A percentile compares a stretch with the other conserved stretches of the same genome.
phyloP scores from a whole-genome alignment of 2,797 vertebrate genomes.

The Enteromius paludinosus region DNA sequence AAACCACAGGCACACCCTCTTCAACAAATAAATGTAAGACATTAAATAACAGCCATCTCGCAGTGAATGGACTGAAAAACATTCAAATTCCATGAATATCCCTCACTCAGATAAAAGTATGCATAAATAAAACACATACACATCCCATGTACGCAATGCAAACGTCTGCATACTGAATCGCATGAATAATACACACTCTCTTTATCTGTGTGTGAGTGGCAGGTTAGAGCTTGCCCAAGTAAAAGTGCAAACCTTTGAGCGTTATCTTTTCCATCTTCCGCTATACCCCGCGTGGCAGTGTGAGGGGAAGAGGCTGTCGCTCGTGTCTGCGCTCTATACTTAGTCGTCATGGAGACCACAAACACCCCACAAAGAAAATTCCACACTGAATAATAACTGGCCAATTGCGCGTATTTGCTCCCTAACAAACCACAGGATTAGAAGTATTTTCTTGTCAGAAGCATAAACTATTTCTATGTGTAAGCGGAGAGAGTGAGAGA shows the following conservation, averaged over 20 bases:
- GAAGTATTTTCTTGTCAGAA: slow-evolving; percentile 81
- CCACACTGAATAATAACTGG: slow-evolving; percentile 82
- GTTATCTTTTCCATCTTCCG: slow-evolving; percentile 73
- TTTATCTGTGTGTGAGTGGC: slow-evolving; percentile 57
- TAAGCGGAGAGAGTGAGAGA: slow-evolving; percentile 55
- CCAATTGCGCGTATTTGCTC: slow-evolving; percentile 79
- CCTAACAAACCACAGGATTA: slow-evolving; percentile 79
- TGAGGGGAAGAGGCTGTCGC: slow-evolving; percentile 55
- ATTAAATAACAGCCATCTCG: slow-evolving; percentile 47
- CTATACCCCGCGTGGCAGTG: slow-evolving; percentile 67
- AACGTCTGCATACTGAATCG: slow-evolving; percentile 50
- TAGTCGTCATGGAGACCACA: slow-evolving; percentile 83
- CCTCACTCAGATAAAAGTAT: slow-evolving; percentile 62
- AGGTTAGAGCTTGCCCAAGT: slow-evolving; percentile 73
- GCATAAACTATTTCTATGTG: slow-evolving; percentile 82
- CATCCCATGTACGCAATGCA: slow-evolving; percentile 35
- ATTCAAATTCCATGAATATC: slow-evolving; percentile 31
- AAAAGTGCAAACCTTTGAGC: slow-evolving; percentile 65
- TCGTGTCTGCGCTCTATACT: slow-evolving; percentile 71
- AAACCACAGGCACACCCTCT: slow-evolving; percentile 33
- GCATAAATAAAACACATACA: slow-evolving; percentile 61
- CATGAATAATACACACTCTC: slow-evolving; percentile 41
- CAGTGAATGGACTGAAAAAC: slow-evolving; percentile 21
- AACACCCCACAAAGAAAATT: slow-evolving; percentile 81
- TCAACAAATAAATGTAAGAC: slow-evolving; percentile 46